These are phyloP conservation scores for Actinemys pallida DNA, from an alignment of 2,113 vertebrate genomes.

Conservation along the genomic window DNA sequence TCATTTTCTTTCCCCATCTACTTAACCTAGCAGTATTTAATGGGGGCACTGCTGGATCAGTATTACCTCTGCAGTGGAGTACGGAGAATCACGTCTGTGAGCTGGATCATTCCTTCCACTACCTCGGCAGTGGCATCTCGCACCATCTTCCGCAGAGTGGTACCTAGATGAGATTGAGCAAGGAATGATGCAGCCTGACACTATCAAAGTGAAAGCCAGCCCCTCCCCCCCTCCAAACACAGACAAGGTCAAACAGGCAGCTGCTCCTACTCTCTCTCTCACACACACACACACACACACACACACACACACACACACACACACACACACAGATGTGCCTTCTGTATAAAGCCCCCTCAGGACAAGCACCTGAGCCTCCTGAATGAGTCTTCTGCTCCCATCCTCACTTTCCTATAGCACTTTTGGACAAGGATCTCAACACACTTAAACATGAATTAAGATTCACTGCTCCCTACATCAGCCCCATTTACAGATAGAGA, in stretches of 20 bases:
- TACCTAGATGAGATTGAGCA: conserved; percentile 77
- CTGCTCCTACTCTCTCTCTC: too few relatives aligned
- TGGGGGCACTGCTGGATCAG: neutral
- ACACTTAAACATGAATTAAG: neutral
- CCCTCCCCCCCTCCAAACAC: neutral
- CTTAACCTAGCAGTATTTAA: neutral
- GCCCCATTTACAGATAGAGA: neutral
- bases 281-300: neutral
- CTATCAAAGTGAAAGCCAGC: neutral
- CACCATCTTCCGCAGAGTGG: conserved; percentile 86
- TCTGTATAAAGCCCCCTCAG: neutral
- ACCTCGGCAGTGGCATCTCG: conserved; percentile 85
- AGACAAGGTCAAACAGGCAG: neutral
- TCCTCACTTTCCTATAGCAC: neutral
- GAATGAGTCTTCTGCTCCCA: neutral
- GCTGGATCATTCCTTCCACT: conserved; percentile 87
- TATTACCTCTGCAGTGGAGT: conserved; percentile 85
- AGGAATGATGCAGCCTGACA: neutral
- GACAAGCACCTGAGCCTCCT: neutral
- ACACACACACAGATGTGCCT: neutral
- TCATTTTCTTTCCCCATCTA: neutral
- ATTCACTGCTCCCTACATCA: neutral
- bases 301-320: neutral
- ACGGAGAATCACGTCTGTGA: conserved; percentile 85
- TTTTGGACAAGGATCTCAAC: neutral